Evolutionary conservation across 2,888 invertebrate species (phyloP), one percentile per base, ranked within the genome.

Genomic region (Marasmarcha lunaedactyla): DNA sequence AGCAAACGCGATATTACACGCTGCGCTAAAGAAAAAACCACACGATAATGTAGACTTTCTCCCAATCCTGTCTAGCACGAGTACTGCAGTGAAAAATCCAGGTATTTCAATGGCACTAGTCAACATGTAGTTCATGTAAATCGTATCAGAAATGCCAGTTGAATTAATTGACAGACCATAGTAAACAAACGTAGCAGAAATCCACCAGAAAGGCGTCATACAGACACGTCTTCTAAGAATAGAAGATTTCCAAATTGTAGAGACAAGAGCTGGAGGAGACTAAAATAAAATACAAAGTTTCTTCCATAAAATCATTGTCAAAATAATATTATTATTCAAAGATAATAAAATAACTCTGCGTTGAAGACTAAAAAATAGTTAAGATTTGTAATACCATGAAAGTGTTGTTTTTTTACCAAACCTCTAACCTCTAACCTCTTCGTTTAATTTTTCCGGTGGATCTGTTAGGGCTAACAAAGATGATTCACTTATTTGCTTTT

Each of bases 111-210:
- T 85, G 12, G 86, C 64, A 1, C 85, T 72, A 1, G 88, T 87
- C 39, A 88, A 57, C 35, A 92, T 89, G 57, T 54, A 93, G 69
- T 93, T 93, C 3, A 90, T 57, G 60, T 93, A 90, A 63, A 89
- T 89, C 54, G 90, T 87, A 14, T 91, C 91, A 3, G 88, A 87
- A 26, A 94, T 72, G 1, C 88, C 84, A 1, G 91, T 90, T 0
- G 93, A 89, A 69, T 91, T 92, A 45, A 93, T 79, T 11, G 91
- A 90, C 13, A 94, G 71, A 0, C 93, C 93, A 54, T 91, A 93
- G 70, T 91, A 94, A 9, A 93, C 88, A 50, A 93, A 88, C 0
- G 90, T 89, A 46, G 90, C 89, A 1, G 91, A 89, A 37, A 92
- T 87, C 92, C 92, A 92, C 76, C 91, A 91, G 49, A 91, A 84